Base-by-base conservation (phyloP, 2,888 invertebrate species). In the Agrochola lychnidis region DNA sequence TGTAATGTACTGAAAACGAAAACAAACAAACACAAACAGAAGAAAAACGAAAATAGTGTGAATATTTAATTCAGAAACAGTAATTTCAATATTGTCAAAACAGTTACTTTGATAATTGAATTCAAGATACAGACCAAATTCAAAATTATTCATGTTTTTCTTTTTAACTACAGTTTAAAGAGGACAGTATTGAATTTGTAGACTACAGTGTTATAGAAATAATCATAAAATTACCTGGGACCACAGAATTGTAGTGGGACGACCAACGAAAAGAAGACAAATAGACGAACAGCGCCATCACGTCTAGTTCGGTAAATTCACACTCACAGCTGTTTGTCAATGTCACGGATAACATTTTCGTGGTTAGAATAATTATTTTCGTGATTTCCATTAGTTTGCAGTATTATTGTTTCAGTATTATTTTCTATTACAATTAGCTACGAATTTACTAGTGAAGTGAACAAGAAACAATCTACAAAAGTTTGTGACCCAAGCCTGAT, bases 311-410 rank as follows among this genome's bases (percentile, higher is more conserved):
- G 22, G 30, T 30, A 57, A n/a, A 10, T 51, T 51, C 70, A 12
- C 4, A 25, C 25, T 73, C 81, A 56, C 56, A 56, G 56, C 53
- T 36, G 51, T 62, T 42, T 67, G 82, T 82, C 82, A 82, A 82
- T 82, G 82, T 82, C 82, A 82, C 57, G 48, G 40, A 19, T 64
- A 51, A 16, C 6, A 7, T 22, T 48, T 70, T 83, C 19, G 22
- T 64, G 77, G 42, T 73, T 81, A 68, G 19, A 69, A 63, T 36
- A 36, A 36, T 36, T 36, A 4, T 25, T 67, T 63, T 61, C 1
- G 16, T 42, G 10, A 42, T 9, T n/a, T 71, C 5, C 19, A 68
- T 22, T 57, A n/a, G 12, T 78, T 64, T 53, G 25, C 51, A 67
- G 36, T 71, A 69, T 45, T 70, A 4, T 4, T 45, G 51, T 51